These are phyloP conservation scores for Philopotamus ludificatus DNA, from an alignment of 1,140 invertebrate genomes.

Conservation along the genomic window DNA sequence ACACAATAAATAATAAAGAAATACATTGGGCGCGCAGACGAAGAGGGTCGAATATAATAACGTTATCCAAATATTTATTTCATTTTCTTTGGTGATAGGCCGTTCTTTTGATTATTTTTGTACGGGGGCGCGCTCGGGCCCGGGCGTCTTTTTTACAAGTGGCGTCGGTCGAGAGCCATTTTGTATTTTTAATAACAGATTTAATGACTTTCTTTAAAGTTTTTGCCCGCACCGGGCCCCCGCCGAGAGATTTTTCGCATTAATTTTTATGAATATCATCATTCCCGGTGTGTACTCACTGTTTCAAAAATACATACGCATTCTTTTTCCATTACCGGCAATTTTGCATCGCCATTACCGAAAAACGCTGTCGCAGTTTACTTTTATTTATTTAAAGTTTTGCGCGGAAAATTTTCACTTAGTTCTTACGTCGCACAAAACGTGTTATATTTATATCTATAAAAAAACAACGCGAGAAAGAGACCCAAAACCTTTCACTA, in stretches of 20 bases:
- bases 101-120: constrained; percentile 42
- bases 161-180: constrained; percentile 38
- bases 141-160: constrained; percentile 25
- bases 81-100: constrained; percentile 38
- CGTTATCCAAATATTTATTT: constrained; percentile 42
- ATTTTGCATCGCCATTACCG: too few species aligned
- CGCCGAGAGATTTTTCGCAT: background rate
- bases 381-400: too few species aligned
- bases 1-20: constrained; percentile 43
- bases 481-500: too few species aligned
- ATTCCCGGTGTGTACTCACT: too few species aligned
- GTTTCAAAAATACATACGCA: too few species aligned
- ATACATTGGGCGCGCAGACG: constrained; percentile 38
- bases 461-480: too few species aligned
- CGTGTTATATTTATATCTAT: too few species aligned
- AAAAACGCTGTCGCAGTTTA: too few species aligned
- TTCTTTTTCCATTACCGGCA: too few species aligned
- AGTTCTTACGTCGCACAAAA: too few species aligned
- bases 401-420: too few species aligned
- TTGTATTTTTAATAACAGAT: constrained; percentile 43
- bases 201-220: constrained; percentile 42
- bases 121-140: constrained; percentile 28
- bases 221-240: constrained; percentile 11
- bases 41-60: constrained; percentile 40
- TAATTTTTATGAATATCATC: background rate